These are phyloP conservation scores for Stichopus chloronotus DNA, from an alignment of 35 echinoderm and acorn worm genomes.

Conservation along the genomic window DNA sequence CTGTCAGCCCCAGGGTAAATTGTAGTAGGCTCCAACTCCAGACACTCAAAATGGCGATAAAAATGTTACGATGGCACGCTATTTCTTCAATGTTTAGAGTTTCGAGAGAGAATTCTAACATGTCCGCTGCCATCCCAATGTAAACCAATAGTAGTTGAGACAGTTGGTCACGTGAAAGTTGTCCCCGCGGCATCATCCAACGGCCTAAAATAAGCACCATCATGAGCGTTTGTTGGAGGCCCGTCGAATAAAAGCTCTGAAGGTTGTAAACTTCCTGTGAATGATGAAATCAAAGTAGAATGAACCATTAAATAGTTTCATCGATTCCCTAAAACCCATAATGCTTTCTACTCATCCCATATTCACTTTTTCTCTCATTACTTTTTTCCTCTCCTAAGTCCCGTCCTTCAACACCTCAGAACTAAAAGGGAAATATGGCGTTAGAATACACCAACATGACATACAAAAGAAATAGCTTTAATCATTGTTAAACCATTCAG, in stretches of 20 bases:
- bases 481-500: too few relatives aligned
- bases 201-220: slow-evolving; percentile 80
- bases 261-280: slow-evolving; percentile 67
- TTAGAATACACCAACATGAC: too few relatives aligned
- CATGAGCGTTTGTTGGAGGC: slow-evolving; percentile 88
- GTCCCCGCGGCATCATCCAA: slow-evolving; percentile 85
- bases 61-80: slow-evolving; percentile 67
- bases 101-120: slow-evolving; percentile 93
- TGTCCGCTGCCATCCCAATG: slow-evolving; percentile 96
- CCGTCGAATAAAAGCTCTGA: slow-evolving; percentile 53
- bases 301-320: background rate
- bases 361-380: too few relatives aligned
- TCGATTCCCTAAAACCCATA: too few relatives aligned
- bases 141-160: slow-evolving; percentile 89
- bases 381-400: too few relatives aligned
- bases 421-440: too few relatives aligned
- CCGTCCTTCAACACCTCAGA: too few relatives aligned
- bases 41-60: slow-evolving; percentile 64
- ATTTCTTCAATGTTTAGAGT: slow-evolving; percentile 71
- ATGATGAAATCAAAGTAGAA: background rate
- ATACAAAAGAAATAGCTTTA: too few relatives aligned
- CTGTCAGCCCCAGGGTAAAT: slow-evolving; percentile 81
- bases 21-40: slow-evolving; percentile 87
- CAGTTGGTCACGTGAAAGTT: slow-evolving; percentile 82
- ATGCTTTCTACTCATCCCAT: too few relatives aligned